phyloP scores from a whole-genome alignment of 1,140 invertebrate species.

The Tetramorium parvispinum region DNA sequence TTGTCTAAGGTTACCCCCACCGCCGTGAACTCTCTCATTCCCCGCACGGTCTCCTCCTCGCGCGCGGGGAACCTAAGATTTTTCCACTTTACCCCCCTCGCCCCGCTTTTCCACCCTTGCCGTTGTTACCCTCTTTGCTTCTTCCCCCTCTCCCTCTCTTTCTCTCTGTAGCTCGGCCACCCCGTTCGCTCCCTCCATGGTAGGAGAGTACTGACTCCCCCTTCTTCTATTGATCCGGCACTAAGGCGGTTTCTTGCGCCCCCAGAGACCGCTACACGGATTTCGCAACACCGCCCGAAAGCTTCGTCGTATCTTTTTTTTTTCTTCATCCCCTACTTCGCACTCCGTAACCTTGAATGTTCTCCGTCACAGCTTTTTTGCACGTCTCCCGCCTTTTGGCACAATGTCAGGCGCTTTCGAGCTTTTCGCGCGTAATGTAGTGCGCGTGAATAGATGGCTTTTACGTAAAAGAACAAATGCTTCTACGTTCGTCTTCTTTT shows the following conservation, averaged over 20 bases:
- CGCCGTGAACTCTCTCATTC: slow-evolving; percentile 64
- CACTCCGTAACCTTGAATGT: slow-evolving; percentile 69
- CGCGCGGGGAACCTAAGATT: slow-evolving; percentile 81
- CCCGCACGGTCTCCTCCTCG: slow-evolving; percentile 70
- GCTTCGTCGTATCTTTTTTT: slow-evolving; percentile 19
- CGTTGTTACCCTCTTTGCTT: slow-evolving; percentile 69
- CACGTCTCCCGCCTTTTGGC: slow-evolving; percentile 48
- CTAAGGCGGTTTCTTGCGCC: slow-evolving; percentile 83
- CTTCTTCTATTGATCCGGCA: slow-evolving; percentile 83
- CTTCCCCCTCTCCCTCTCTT: slow-evolving; percentile 54
- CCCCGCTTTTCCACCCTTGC: slow-evolving; percentile 65
- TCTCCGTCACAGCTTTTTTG: slow-evolving; percentile 33
- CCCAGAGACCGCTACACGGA: slow-evolving; percentile 66
- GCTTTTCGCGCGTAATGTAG: slow-evolving; percentile 37
- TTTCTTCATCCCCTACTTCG: slow-evolving; percentile 43
- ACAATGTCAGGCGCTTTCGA: slow-evolving; percentile 37
- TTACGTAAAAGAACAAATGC: not conserved
- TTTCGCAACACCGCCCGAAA: slow-evolving; percentile 61
- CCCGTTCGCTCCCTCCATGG: slow-evolving; percentile 73
- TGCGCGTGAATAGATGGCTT: not conserved
- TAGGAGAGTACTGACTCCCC: slow-evolving; percentile 67
- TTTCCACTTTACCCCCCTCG: slow-evolving; percentile 79
- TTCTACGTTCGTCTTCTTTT: not conserved
- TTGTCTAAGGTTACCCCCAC: slow-evolving; percentile 85
- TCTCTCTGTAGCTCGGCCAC: slow-evolving; percentile 53